A percentile compares a stretch with the other conserved stretches of the same genome.
These are phyloP conservation scores for Oxytorus armatus DNA, from an alignment of 2,888 invertebrate genomes.

Conservation along the genomic window DNA sequence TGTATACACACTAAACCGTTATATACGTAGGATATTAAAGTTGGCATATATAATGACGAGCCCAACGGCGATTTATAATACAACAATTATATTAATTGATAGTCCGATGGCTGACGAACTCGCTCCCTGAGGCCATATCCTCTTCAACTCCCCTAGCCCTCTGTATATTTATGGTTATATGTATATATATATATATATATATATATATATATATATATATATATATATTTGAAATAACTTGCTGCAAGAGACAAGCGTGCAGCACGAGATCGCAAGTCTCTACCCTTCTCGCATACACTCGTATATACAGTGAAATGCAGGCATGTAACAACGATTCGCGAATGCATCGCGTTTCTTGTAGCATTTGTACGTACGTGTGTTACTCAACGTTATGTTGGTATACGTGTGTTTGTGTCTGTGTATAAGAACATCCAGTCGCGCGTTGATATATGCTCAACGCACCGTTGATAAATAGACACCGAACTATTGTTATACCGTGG, in stretches of 20 bases:
- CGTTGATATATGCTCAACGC: constrained; percentile 70
- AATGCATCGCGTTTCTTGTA: constrained; percentile 49
- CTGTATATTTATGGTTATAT: not conserved
- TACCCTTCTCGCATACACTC: constrained; percentile 28
- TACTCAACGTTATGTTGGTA: constrained; percentile 19
- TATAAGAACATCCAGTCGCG: constrained; percentile 61
- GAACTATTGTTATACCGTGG: constrained; percentile 71
- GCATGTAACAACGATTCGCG: constrained; percentile 36
- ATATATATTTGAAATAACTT: constrained; percentile 36
- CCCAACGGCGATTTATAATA: constrained; percentile 68
- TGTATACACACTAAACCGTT: constrained; percentile 68
- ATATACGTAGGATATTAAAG: constrained; percentile 48
- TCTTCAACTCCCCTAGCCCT: constrained; percentile 21
- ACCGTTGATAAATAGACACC: constrained; percentile 71
- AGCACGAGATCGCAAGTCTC: constrained; percentile 60
- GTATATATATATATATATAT: constrained; percentile 9
- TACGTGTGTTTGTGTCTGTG: constrained; percentile 25
- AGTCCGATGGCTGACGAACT: constrained; percentile 68
- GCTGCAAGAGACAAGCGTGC: constrained; percentile 57
- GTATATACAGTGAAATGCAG: constrained; percentile 42
- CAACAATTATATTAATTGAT: constrained; percentile 72
- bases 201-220: constrained; percentile 5
- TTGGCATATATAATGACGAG: constrained; percentile 64
- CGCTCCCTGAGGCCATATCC: constrained; percentile 55
- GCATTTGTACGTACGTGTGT: constrained; percentile 29